Evolutionary conservation across 2,113 vertebrate species (phyloP).

Genomic region (Monarcha castaneiventris): DNA sequence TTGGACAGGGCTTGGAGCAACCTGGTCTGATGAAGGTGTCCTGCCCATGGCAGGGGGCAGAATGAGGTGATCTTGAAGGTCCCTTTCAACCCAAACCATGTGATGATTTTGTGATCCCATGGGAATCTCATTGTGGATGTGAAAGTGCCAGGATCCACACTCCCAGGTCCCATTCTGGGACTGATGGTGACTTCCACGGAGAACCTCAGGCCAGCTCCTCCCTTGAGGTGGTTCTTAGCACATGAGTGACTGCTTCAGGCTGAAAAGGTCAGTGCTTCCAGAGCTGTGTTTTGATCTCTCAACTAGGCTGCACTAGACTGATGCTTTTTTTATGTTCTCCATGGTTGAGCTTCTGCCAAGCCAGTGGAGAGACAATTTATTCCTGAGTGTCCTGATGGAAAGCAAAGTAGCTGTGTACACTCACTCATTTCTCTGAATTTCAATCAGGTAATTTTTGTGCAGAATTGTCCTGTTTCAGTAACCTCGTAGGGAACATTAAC

Average conservation of each 20-base stretch:
- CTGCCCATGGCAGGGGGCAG: background rate
- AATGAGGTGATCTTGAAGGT: background rate
- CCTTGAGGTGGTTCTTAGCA: background rate
- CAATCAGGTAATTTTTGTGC: background rate
- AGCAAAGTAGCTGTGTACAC: background rate
- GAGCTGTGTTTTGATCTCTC: background rate
- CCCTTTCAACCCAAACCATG: background rate
- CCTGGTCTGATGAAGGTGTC: background rate
- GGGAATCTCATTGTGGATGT: fast-evolving
- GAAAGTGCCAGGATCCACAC: background rate
- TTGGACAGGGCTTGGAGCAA: background rate
- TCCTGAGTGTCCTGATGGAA: constrained; percentile 1
- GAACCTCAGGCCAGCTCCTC: background rate
- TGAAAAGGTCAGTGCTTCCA: background rate
- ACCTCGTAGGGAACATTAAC: background rate
- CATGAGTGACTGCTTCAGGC: background rate
- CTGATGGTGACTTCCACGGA: background rate
- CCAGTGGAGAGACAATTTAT: constrained; percentile 1
- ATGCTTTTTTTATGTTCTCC: background rate
- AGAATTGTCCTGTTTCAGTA: background rate
- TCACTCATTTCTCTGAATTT: constrained; percentile 31
- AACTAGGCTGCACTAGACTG: background rate
- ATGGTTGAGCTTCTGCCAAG: background rate
- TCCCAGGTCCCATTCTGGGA: background rate
- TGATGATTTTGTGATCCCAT: background rate